Evolutionary conservation across 2,797 vertebrate genomes (phyloP), one percentile per base, ranked within the genome.

Genomic region (Ibycter americanus): DNA sequence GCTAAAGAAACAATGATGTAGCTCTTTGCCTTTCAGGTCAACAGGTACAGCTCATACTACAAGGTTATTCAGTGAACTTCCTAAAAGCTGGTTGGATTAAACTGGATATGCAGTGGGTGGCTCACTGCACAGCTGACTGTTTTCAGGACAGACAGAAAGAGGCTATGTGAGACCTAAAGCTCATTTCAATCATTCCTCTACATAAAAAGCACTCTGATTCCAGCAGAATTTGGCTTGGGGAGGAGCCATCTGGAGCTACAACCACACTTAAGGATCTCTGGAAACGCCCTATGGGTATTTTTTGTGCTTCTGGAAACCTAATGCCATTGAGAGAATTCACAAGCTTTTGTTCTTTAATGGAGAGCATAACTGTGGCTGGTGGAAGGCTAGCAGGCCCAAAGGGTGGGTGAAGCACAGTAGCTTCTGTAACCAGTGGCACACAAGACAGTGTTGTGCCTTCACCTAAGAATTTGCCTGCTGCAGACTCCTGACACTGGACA

Each of bases 251-350:
- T 58, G 81, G 55, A 83, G 44, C 62, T 79, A 38, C 61, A 90
- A 97, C 86, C 93, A 96, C 93, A 95, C 88, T 94, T 93, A 49
- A 93, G 70, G 59, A 84, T 83, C 38, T 79, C 88, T 95, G 93
- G 88, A 95, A 93, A 76, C 0, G n/a, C 91, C 91, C 83, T 29
- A 40, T 65, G 94, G 91, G 72, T 51, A 49, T 63, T 87, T 63
- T 93, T 94, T 90, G 95, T 92, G 70, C 59, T 93, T 93, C 83
- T 92, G 74, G 83, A 95, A 95, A 96, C 26, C 36, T 59, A 65
- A 6, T 5, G 49, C 65, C 6, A 1, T 36, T 40, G 71, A 83
- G 61, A 84, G 56, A 70, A 34, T 78, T 89, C 55, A 61, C 0
- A 4, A 92, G 49, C 71, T 87, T 67, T 47, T 81, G 52, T 85